Evolutionary conservation across 1,140 invertebrate genomes (phyloP).

Genomic region (Sarcophaga bullata): DNA sequence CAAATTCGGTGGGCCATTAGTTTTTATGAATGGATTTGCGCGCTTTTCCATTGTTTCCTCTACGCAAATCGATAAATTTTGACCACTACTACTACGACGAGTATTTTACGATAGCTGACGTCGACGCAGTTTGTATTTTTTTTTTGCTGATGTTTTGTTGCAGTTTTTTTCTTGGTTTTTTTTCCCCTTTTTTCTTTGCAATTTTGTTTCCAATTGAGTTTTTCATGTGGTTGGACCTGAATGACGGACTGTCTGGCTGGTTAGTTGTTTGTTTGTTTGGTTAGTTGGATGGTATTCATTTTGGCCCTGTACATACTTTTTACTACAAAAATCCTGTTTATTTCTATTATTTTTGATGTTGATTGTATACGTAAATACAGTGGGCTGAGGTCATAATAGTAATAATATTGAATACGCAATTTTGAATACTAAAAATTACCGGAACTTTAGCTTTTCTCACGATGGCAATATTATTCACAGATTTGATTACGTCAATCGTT

Average conservation of each 20-base stretch:
- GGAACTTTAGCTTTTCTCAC: too few relatives aligned
- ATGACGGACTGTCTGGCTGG: background rate
- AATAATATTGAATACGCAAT: too few relatives aligned
- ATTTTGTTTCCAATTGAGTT: background rate
- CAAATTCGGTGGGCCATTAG: slow-evolving; percentile 46
- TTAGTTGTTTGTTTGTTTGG: background rate
- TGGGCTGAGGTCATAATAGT: too few relatives aligned
- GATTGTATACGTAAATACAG: background rate
- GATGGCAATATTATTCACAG: too few relatives aligned
- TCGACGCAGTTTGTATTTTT: too few relatives aligned
- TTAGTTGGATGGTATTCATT: background rate
- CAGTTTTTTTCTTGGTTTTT: too few relatives aligned
- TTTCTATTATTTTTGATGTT: background rate
- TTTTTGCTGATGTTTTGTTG: background rate
- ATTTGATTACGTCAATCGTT: too few relatives aligned
- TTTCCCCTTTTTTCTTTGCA: background rate
- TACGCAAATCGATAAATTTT: slow-evolving; percentile 17
- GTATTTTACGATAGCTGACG: background rate
- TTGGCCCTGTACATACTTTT: background rate
- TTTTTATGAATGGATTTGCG: slow-evolving; percentile 66
- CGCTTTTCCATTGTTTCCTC: slow-evolving; percentile 42
- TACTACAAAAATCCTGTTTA: slow-evolving; percentile 7
- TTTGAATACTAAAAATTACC: too few relatives aligned
- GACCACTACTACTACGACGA: background rate
- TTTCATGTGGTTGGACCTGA: background rate